Evolutionary conservation across 2,113 vertebrate species (phyloP).

Genomic region (Phylloscopus trochilus): DNA sequence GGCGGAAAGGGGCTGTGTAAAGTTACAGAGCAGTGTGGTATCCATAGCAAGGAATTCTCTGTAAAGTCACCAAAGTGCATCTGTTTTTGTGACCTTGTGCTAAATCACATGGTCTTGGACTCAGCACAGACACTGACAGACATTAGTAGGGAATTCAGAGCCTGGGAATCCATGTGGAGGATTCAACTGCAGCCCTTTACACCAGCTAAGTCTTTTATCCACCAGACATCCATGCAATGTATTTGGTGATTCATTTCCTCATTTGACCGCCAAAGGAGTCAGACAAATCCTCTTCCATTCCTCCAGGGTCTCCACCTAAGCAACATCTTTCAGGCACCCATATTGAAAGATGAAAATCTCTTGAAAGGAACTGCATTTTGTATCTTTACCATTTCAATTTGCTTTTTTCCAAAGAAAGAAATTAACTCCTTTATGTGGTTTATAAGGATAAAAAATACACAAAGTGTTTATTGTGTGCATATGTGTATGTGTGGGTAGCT

Average conservation of each 20-base stretch:
- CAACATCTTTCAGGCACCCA: neutral
- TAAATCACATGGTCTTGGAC: neutral
- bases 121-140: neutral
- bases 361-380: neutral
- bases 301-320: neutral
- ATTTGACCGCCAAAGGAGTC: neutral
- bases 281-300: neutral
- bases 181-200: neutral
- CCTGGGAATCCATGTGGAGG: neutral
- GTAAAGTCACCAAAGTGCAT: neutral
- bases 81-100: neutral
- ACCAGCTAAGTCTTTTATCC: neutral
- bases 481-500: neutral
- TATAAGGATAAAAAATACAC: neutral
- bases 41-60: neutral
- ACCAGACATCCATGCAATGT: neutral
- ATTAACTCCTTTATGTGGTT: neutral
- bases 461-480: neutral
- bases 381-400: neutral
- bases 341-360: neutral
- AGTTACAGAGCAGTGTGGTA: neutral
- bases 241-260: neutral
- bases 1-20: neutral
- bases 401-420: neutral
- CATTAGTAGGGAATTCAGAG: neutral